Percentiles rank a stretch among this genome's conserved stretches.
Evolutionary conservation across 2,888 invertebrate species (phyloP).

Genomic region (Azorinus chamasolen): DNA sequence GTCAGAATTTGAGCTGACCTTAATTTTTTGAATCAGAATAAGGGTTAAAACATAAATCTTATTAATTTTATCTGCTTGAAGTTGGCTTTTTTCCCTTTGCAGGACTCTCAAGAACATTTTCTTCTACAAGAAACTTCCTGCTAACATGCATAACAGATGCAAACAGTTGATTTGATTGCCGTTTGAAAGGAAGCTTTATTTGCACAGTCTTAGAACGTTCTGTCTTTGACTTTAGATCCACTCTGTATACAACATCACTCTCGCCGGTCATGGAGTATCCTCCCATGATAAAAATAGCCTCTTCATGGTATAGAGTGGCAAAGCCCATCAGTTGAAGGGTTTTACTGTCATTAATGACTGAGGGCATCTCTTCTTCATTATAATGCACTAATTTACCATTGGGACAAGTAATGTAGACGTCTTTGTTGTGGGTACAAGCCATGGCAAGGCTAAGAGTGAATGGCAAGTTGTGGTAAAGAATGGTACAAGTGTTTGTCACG

Average conservation of each 20-base stretch:
- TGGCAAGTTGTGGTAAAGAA: constrained; percentile 57
- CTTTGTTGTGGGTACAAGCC: constrained; percentile 45
- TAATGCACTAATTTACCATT: constrained; percentile 62
- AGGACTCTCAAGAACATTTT: no score
- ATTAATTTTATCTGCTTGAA: no score
- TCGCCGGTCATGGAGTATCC: constrained; percentile 56
- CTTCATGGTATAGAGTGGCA: constrained; percentile 50
- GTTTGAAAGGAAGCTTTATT: constrained; percentile 63
- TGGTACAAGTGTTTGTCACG: constrained; percentile 53
- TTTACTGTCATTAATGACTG: constrained; percentile 38
- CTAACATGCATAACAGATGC: constrained; percentile 45
- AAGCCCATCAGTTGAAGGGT: constrained; percentile 56
- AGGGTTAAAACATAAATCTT: no score
- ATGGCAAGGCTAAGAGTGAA: constrained; percentile 50
- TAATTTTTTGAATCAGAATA: no score
- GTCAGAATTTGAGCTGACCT: no score
- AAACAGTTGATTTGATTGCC: constrained; percentile 62
- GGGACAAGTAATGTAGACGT: constrained; percentile 64
- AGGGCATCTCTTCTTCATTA: constrained; percentile 35
- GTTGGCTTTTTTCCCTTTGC: no score
- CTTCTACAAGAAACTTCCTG: constrained; percentile 26
- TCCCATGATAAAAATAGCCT: constrained; percentile 58
- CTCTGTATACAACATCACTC: constrained; percentile 47
- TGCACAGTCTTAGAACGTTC: constrained; percentile 21
- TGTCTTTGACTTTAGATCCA: constrained; percentile 47